These are phyloP conservation scores for Ischnus inquisitorius DNA, from an alignment of 2,888 invertebrate genomes.

Conservation along the genomic window DNA sequence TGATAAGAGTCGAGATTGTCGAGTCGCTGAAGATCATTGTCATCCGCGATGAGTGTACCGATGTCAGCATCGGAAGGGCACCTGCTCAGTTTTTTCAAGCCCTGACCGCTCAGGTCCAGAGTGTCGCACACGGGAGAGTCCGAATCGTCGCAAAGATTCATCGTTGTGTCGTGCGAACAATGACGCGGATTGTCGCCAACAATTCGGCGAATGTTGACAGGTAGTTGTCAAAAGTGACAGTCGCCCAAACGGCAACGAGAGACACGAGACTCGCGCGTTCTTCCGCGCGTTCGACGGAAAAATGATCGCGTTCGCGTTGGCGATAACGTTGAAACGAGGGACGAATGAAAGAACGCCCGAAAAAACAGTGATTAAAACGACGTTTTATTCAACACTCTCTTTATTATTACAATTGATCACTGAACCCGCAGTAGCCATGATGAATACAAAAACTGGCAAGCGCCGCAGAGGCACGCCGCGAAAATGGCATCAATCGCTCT, in stretches of 20 bases:
- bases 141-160: conserved; percentile 71
- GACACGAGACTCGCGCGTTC: conserved; percentile 16
- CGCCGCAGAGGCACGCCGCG: neutral
- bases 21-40: conserved; percentile 94
- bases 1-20: conserved; percentile 95
- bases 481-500: conserved; percentile 1
- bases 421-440: conserved; percentile 83
- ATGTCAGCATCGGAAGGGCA: conserved; percentile 90
- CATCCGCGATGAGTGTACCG: conserved; percentile 92
- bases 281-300: conserved; percentile 13
- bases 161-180: conserved; percentile 34
- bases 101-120: conserved; percentile 92
- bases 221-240: conserved; percentile 62
- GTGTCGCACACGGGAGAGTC: conserved; percentile 85
- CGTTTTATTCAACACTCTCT: conserved; percentile 39
- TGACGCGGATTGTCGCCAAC: neutral
- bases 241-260: conserved; percentile 43
- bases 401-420: conserved; percentile 73
- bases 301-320: neutral
- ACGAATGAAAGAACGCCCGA: neutral
- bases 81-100: conserved; percentile 93
- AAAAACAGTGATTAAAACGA: conserved; percentile 29
- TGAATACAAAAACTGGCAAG: conserved; percentile 77
- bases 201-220: conserved; percentile 47
- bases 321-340: neutral